Evolutionary conservation across 2,113 vertebrate species (phyloP).

Genomic region (Dascyllus trimaculatus): DNA sequence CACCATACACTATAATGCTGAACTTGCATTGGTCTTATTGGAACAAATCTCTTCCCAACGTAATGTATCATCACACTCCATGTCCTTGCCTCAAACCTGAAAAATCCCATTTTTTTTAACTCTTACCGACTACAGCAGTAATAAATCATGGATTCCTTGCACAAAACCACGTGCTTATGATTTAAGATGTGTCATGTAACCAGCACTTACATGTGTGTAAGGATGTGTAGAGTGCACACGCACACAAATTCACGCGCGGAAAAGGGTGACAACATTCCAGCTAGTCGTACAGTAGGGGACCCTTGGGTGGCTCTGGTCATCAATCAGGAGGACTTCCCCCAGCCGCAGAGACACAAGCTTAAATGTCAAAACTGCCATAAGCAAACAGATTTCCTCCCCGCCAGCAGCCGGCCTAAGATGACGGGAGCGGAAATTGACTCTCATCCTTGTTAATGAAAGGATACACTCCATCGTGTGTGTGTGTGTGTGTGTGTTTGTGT

Average conservation of each 20-base stretch:
- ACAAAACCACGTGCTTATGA: conserved; percentile 37
- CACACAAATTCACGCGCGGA: background rate
- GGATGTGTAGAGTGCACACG: background rate
- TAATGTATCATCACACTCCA: conserved; percentile 60
- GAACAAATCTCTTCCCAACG: conserved; percentile 49
- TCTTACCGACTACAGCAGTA: conserved; percentile 28
- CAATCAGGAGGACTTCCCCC: conserved; percentile 64
- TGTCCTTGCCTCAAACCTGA: conserved; percentile 15
- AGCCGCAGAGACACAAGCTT: conserved; percentile 43
- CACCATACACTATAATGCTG: conserved; percentile 53
- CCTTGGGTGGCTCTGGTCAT: conserved; percentile 40
- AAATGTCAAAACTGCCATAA: conserved; percentile 56
- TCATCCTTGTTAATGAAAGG: conserved; percentile 72
- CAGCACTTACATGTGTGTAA: background rate
- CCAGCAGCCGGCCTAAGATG: conserved; percentile 31
- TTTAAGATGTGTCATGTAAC: conserved; percentile 55
- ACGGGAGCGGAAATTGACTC: conserved; percentile 65
- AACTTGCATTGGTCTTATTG: conserved; percentile 57
- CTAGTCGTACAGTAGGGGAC: conserved; percentile 40
- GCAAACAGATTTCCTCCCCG: conserved; percentile 64
- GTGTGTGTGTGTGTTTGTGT: background rate
- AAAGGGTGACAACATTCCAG: conserved; percentile 9
- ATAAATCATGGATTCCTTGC: conserved; percentile 60
- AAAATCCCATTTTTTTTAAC: conserved; percentile 16
- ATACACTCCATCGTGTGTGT: conserved; percentile 10